phyloP scores from a whole-genome alignment of 2,797 vertebrate genomes.

The Sebastes diploproa region DNA sequence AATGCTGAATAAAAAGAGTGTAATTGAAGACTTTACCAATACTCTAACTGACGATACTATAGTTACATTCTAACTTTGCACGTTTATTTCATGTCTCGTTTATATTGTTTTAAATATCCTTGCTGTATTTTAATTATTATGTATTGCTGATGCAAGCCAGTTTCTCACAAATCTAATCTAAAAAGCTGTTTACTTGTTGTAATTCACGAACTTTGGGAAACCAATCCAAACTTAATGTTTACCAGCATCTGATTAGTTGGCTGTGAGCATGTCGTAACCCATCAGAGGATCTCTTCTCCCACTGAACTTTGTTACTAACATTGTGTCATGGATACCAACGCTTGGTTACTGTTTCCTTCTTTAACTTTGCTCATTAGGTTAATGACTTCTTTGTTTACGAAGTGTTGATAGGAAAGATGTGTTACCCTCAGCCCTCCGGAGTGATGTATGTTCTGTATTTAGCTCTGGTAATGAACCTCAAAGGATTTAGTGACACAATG shows the following conservation, averaged over 20 bases:
- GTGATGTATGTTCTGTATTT: slow-evolving; percentile 9
- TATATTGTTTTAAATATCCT: background rate
- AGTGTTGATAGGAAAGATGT: slow-evolving; percentile 33
- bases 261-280: background rate
- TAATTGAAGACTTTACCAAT: background rate
- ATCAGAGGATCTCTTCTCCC: background rate
- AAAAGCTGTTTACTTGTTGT: background rate
- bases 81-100: background rate
- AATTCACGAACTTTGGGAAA: background rate
- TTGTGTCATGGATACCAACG: slow-evolving; percentile 30
- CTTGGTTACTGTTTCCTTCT: slow-evolving; percentile 39
- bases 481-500: slow-evolving; percentile 32
- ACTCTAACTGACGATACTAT: background rate
- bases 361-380: slow-evolving; percentile 64
- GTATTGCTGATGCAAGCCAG: background rate
- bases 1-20: background rate
- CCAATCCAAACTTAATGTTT: background rate
- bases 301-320: slow-evolving; percentile 21
- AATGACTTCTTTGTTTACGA: slow-evolving; percentile 65
- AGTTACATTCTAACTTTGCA: background rate
- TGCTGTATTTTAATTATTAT: background rate
- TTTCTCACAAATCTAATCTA: background rate
- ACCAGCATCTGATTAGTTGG: background rate
- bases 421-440: slow-evolving; percentile 32
- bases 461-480: slow-evolving; percentile 57